Conservation (phyloP, 2,888 invertebrate species). For the Pecten maximus region DNA sequence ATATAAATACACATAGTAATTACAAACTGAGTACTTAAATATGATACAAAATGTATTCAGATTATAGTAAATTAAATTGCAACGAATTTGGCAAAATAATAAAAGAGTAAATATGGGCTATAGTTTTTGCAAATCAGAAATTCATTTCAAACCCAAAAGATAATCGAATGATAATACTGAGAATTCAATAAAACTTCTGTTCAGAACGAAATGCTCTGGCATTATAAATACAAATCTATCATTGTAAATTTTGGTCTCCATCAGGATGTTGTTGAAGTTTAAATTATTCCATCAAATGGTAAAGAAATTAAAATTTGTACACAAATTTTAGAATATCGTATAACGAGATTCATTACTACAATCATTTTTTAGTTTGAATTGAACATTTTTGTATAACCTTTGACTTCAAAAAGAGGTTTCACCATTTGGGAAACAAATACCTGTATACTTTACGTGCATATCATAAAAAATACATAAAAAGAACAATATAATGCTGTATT, state of each 20-base stretch:
- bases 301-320: not conserved
- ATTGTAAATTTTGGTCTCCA: no score
- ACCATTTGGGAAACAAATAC: not conserved
- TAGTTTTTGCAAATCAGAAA: not conserved
- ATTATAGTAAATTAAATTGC: not conserved
- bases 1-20: not conserved
- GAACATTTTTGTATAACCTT: not conserved
- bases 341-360: not conserved
- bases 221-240: not conserved
- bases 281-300: not conserved
- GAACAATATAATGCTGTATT: not conserved
- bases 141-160: not conserved
- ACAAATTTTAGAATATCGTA: not conserved
- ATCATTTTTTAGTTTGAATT: not conserved
- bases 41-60: not conserved
- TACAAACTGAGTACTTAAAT: not conserved
- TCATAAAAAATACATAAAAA: not conserved
- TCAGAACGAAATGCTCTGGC: not conserved
- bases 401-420: not conserved
- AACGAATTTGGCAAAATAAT: not conserved
- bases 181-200: no score
- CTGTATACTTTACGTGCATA: not conserved
- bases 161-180: not conserved
- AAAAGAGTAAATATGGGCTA: not conserved
- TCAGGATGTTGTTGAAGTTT: no score